phyloP scores from a whole-genome alignment of 2,797 vertebrate species.

The Thaleichthys pacificus region DNA sequence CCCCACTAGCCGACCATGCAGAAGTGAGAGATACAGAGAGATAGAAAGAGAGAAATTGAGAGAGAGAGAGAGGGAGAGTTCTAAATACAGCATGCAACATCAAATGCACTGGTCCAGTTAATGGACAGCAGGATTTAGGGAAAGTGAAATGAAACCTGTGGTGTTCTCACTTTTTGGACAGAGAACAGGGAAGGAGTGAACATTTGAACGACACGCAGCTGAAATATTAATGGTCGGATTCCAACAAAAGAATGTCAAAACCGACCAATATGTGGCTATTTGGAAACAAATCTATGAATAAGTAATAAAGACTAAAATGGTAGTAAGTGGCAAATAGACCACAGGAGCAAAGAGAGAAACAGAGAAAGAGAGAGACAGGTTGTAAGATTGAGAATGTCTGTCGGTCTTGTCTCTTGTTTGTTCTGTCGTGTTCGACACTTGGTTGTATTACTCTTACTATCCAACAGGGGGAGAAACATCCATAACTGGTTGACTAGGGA shows the following conservation, averaged over 20 bases:
- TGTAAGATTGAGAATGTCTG: neutral
- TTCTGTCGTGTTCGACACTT: neutral
- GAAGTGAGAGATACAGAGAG: neutral
- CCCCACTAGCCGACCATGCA: too few relatives aligned
- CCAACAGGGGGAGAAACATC: constrained; percentile 20
- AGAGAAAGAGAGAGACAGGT: neutral
- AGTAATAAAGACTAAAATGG: constrained; percentile 69
- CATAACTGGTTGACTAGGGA: neutral
- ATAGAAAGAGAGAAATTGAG: neutral
- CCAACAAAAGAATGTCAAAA: constrained; percentile 70
- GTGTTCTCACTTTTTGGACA: too few relatives aligned
- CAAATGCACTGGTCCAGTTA: too few relatives aligned
- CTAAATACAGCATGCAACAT: too few relatives aligned
- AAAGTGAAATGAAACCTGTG: neutral
- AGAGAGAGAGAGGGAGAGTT: neutral
- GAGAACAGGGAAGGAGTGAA: neutral
- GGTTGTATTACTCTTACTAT: constrained; percentile 21
- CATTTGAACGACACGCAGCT: constrained; percentile 62
- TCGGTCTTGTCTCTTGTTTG: neutral
- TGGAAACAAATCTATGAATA: constrained; percentile 66
- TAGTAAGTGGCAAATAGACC: constrained; percentile 60
- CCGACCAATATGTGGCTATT: constrained; percentile 43
- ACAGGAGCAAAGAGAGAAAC: neutral
- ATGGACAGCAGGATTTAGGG: constrained; percentile 15
- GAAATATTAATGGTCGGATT: constrained; percentile 76